Evolutionary conservation across 2,113 vertebrate genomes (phyloP), one percentile per base, ranked within the genome.

Genomic region (Coracopsis vasa): DNA sequence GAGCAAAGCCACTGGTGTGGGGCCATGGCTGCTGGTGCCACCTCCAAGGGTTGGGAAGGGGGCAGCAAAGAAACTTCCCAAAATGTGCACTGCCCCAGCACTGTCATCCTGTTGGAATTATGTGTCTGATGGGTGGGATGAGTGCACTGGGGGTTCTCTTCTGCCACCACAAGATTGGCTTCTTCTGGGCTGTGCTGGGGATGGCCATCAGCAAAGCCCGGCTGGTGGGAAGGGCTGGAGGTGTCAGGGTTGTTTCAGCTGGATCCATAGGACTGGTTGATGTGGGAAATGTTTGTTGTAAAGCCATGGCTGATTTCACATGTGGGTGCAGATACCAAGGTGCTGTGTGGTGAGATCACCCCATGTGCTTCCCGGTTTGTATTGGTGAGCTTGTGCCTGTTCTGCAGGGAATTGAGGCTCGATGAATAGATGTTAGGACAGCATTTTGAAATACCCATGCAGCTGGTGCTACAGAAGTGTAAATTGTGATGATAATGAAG

Each of bases 71-170:
- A 9, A 29, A 3, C 8, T 0, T 50, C 72, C 3, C 44, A 56
- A 56, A 42, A 11, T 2, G 2, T 13, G 44, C 5, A 4, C 29
- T 82, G 62, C 37, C 56, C 9, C 1, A 19, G 29, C 65, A 37
- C 35, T 41, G 1, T 86, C 71, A 8, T 37, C 0, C 0, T 4
- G 48, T 2, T 31, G 54, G 88, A 35, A 31, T 20, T 2, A 1
- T 0, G 0, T 3, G 80, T 39, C 21, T 79, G 88, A 11, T 1
- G 7, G 13, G 28, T 0, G 0, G 44, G 51, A 8, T 4, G 51
- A 15, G 44, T 0, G 1, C 5, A 42, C 35, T 4, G 27, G 65
- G 24, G 35, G 51, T 35, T 75, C 37, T 60, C 62, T 51, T 66
- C 73, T 93, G 91, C 33, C 42, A 10, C 28, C 4, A 1, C 44